Conservation (phyloP, 2,113 vertebrate species). For the Phocoena phocoena region DNA sequence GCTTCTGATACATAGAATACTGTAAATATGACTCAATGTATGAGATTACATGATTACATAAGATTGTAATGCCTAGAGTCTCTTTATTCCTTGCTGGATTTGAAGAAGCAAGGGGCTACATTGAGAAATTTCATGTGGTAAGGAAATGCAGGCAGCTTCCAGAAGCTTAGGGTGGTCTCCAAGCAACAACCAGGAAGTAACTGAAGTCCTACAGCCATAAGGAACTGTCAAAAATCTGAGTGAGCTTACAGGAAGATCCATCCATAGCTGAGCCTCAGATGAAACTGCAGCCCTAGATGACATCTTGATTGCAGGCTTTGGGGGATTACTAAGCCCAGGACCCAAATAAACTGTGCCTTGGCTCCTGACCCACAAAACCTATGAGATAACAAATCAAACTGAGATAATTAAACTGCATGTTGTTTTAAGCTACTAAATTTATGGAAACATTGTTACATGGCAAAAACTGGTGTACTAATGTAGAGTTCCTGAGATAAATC, state of each 20-base stretch:
- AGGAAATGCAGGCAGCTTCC: neutral
- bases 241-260: neutral
- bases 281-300: neutral
- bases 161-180: neutral
- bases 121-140: neutral
- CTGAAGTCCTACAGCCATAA: neutral
- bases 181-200: neutral
- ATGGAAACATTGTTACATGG: neutral
- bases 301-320: neutral
- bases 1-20: neutral
- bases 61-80: neutral
- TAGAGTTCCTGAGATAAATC: neutral
- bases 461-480: neutral
- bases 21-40: neutral
- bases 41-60: neutral
- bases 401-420: neutral
- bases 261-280: neutral
- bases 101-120: neutral
- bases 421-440: neutral
- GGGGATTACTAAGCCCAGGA: neutral
- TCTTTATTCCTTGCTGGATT: neutral
- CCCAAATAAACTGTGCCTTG: neutral
- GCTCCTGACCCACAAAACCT: neutral
- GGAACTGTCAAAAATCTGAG: neutral
- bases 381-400: neutral